A percentile compares a stretch with the other conserved stretches of the same genome.
phyloP scores from a whole-genome alignment of 2,888 invertebrate species.

The Pristionchus japonicus region DNA sequence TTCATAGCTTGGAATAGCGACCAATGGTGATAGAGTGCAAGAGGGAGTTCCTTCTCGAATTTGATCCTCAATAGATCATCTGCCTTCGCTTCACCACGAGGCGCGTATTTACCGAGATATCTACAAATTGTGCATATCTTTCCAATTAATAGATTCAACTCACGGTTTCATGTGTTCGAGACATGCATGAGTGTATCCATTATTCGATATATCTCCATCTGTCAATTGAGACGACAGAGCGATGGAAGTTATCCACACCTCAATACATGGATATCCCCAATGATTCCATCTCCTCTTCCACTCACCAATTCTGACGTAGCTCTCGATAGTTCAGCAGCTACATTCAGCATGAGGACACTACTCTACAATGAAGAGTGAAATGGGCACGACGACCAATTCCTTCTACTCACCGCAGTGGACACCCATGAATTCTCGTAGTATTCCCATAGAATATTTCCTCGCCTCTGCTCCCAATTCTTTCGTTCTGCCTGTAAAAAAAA shows the following conservation, averaged over 20 bases:
- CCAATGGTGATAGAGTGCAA: slow-evolving; percentile 71
- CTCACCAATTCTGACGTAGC: slow-evolving; percentile 58
- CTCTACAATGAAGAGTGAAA: slow-evolving; percentile 43
- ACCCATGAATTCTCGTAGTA: slow-evolving; percentile 67
- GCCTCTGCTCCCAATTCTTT: slow-evolving; percentile 60
- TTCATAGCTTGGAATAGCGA: slow-evolving; percentile 66
- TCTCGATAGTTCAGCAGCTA: slow-evolving; percentile 64
- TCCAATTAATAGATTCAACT: not conserved
- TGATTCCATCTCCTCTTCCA: not conserved
- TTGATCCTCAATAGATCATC: slow-evolving; percentile 65
- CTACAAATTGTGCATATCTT: not conserved
- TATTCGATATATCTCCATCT: slow-evolving; percentile 52
- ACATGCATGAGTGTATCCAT: slow-evolving; percentile 32
- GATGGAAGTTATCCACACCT: slow-evolving; percentile 68
- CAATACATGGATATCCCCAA: not conserved
- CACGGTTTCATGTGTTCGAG: slow-evolving; percentile 42
- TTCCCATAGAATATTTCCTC: slow-evolving; percentile 65
- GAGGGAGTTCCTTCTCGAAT: slow-evolving; percentile 67
- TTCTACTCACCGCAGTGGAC: slow-evolving; percentile 54
- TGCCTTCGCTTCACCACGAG: slow-evolving; percentile 49
- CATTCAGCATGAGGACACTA: slow-evolving; percentile 63
- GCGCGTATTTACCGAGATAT: slow-evolving; percentile 60
- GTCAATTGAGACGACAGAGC: slow-evolving; percentile 65
- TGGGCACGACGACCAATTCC: not conserved
- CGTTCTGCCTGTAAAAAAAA: slow-evolving; percentile 52